Evolutionary conservation across 2,888 invertebrate species (phyloP), one percentile per base, ranked within the genome.

Genomic region (Cerastoderma edule): DNA sequence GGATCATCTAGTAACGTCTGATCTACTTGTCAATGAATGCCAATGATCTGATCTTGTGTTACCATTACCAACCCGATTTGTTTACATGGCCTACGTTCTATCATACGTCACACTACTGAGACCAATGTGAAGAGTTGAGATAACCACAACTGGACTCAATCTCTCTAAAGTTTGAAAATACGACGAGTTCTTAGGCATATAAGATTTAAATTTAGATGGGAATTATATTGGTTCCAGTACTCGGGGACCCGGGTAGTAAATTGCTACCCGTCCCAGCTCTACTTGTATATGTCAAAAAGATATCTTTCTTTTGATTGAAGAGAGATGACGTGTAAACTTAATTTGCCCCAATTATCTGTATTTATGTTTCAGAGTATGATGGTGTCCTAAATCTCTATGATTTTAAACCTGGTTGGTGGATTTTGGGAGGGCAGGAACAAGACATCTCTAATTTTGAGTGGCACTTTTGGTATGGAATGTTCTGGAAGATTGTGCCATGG

Each of bases 401-500:
- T 56, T 86, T 86, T 74, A 82, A 76, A 10, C 67, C 68, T n/a
- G 86, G 86, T 1, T 85, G 85, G 85, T 53, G 30, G 30, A 70
- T 74, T 50, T 57, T 85, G 19, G 77, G 74, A 24, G 67, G 74
- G 63, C 60, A 30, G 39, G 83, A 84, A 60, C 69, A 87, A 77
- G 87, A 87, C 54, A 77, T 83, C 22, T 85, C 84, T 5, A 83
- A 87, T 56, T 86, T 78, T 82, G 87, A 87, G 68, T 87, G 87
- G 87, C 60, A 72, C 48, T 85, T 80, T 65, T 86, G 85, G 79
- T 85, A 80, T 64, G 56, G 56, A 8, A 83, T 83, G 76, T 86
- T 87, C 35, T 83, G 76, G 83, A 68, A 30, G 19, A 48, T 85
- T 13, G 67, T 66, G 27, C 87, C 85, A 1, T 86, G 84, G 81